These are phyloP conservation scores for Xiphophorus birchmanni DNA, from an alignment of 2,797 vertebrate species.

Conservation along the genomic window DNA sequence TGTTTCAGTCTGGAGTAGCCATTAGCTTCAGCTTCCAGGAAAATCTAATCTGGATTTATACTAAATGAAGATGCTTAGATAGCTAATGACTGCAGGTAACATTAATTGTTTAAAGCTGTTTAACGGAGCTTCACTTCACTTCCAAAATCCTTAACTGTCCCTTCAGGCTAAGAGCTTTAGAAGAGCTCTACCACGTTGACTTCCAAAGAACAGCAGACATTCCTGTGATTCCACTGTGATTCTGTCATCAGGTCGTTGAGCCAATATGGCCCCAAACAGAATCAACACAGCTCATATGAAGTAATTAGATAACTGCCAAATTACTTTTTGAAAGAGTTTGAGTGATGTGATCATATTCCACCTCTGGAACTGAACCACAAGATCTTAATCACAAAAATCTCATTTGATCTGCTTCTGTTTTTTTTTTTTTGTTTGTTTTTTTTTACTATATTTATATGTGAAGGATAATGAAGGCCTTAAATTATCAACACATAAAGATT, in stretches of 20 bases:
- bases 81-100: neutral
- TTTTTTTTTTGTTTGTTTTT: constrained; percentile 13
- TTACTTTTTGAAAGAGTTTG: constrained; percentile 1
- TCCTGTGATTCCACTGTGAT: constrained; percentile 23
- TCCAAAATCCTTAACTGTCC: neutral
- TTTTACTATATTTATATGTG: neutral
- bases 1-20: neutral
- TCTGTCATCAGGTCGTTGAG: constrained; percentile 32
- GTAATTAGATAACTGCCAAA: constrained; percentile 19
- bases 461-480: constrained; percentile 25
- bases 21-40: neutral
- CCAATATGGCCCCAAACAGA: constrained; percentile 21
- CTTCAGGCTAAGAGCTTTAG: neutral
- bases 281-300: neutral
- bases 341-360: constrained; percentile 5
- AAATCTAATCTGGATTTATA: neutral
- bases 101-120: neutral
- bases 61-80: neutral
- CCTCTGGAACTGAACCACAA: constrained; percentile 22
- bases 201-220: constrained; percentile 51
- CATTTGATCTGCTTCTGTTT: constrained; percentile 30
- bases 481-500: constrained; percentile 57
- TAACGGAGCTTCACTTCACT: neutral
- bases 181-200: constrained; percentile 44
- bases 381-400: constrained; percentile 29